These are phyloP conservation scores for Epizoanthus illoricatus DNA, from an alignment of 92 coral and sea anemone species.

Conservation along the genomic window DNA sequence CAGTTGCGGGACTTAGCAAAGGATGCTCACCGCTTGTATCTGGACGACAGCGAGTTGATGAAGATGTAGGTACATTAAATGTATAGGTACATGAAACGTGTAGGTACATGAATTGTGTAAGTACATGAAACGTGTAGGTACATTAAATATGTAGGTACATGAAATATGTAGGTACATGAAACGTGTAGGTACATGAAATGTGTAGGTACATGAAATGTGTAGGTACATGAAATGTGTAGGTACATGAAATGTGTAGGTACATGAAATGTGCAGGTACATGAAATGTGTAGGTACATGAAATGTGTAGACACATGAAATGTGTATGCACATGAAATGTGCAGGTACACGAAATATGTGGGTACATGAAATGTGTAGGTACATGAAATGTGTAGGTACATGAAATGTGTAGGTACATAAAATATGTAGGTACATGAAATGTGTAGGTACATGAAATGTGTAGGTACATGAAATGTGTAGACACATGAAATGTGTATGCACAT, in stretches of 20 bases:
- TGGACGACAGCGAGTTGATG: constrained; percentile 23
- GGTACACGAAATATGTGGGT: background rate
- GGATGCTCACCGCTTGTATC: background rate
- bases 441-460: background rate
- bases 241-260: background rate
- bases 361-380: background rate
- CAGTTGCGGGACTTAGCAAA: constrained; percentile 17
- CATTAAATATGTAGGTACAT: background rate
- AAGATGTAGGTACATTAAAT: constrained; percentile 5
- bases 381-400: constrained; percentile 7
- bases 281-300: background rate
- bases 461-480: background rate
- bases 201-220: background rate
- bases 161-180: background rate
- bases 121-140: background rate
- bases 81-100: background rate
- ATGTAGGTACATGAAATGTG: background rate
- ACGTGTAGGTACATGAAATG: background rate
- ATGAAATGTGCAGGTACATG: no score
- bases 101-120: background rate
- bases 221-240: background rate
- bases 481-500: no score
- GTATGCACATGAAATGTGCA: background rate
- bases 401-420: no score
- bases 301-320: background rate